A percentile compares a stretch with the other conserved stretches of the same genome.
Conservation (phyloP, 2,888 invertebrate genomes). For the Ichneumoninae sp. region DNA sequence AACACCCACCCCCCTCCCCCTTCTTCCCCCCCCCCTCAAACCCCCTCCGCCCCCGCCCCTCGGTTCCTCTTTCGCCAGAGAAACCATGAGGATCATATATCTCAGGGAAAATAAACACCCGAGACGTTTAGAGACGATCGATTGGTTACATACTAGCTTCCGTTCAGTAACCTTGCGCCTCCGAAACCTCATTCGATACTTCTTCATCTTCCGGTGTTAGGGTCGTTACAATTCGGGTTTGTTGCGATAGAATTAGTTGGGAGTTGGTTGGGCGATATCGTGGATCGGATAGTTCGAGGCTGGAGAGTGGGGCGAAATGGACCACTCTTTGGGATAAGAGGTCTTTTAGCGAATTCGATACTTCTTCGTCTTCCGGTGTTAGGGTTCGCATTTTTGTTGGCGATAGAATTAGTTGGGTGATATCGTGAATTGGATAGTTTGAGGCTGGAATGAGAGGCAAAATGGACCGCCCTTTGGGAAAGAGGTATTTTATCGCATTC, state of each 20-base stretch:
- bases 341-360: background rate
- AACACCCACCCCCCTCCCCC: background rate
- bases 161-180: slow-evolving; percentile 15
- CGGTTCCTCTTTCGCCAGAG: slow-evolving; percentile 8
- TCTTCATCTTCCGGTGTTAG: background rate
- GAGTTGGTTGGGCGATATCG: no score
- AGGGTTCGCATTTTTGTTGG: no score
- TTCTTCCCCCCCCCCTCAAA: background rate
- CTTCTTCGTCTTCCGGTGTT: background rate
- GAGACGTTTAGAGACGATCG: background rate
- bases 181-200: background rate
- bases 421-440: no score
- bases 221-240: no score
- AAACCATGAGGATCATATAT: slow-evolving; percentile 35
- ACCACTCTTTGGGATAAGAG: no score
- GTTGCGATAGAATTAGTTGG: no score
- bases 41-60: background rate
- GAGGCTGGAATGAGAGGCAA: no score
- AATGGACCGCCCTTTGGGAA: no score
- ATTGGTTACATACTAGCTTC: slow-evolving; percentile 21
- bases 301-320: no score
- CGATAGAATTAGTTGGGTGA: no score
- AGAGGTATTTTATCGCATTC: background rate
- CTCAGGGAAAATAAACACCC: slow-evolving; percentile 41
- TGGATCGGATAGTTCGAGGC: no score